Evolutionary conservation across 2,113 vertebrate genomes (phyloP).

Genomic region (Opisthocomus hoazin): DNA sequence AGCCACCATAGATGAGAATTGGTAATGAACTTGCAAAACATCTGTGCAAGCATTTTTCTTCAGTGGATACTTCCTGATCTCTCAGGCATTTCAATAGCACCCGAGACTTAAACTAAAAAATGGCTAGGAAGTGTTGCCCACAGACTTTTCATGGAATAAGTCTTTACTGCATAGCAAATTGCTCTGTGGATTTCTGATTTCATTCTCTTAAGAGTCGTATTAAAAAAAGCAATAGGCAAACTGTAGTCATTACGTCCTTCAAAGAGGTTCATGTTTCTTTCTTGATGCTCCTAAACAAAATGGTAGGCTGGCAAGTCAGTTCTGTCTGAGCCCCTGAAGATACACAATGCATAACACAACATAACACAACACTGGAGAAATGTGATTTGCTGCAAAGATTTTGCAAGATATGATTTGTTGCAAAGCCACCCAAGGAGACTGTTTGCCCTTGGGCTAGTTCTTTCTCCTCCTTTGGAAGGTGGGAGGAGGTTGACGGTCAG

Average conservation of each 20-base stretch:
- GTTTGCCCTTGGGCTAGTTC: background rate
- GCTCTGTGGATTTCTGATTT: background rate
- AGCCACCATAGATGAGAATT: background rate
- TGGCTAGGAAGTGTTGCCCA: background rate
- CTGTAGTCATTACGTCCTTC: background rate
- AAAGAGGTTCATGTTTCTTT: background rate
- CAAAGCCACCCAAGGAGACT: slow-evolving; percentile 1
- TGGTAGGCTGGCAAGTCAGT: background rate
- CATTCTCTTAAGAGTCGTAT: background rate
- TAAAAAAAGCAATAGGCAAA: background rate
- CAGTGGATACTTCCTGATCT: background rate
- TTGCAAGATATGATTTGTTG: background rate
- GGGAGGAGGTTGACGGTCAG: background rate
- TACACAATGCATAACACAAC: background rate
- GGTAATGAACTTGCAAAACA: background rate
- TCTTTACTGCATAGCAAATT: background rate
- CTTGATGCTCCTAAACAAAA: background rate
- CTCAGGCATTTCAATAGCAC: background rate
- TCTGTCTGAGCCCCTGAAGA: background rate
- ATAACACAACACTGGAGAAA: background rate
- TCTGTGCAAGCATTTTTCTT: background rate
- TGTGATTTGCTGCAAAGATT: background rate
- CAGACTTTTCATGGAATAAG: background rate
- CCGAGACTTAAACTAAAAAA: background rate
- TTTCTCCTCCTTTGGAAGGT: background rate